A percentile compares a stretch with the other conserved stretches of the same genome.
Evolutionary conservation across 1,140 invertebrate species (phyloP).

Genomic region (Heliconius eleuchia): DNA sequence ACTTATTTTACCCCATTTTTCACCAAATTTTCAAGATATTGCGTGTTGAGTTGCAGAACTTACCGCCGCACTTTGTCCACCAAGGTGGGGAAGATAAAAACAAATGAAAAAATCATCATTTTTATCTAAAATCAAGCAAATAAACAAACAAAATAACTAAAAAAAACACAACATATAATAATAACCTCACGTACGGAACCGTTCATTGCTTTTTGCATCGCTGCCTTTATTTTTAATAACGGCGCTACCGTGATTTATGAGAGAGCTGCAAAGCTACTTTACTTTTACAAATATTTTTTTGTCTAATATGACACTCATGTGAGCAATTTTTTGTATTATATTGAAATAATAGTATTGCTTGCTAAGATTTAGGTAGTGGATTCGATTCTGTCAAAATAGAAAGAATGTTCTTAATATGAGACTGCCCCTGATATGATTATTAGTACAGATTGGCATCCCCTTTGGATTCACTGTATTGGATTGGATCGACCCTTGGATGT

Average conservation of each 20-base stretch:
- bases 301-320: not conserved
- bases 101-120: not conserved
- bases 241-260: slow-evolving; percentile 25
- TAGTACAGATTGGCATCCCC: no score
- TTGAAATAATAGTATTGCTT: not conserved
- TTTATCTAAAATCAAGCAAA: not conserved
- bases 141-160: not conserved
- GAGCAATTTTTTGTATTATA: not conserved
- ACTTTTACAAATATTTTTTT: slow-evolving; percentile 23
- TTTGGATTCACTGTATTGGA: no score
- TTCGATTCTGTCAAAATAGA: not conserved
- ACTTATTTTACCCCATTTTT: no score
- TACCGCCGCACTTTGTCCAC: no score
- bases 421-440: no score
- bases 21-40: no score
- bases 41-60: no score
- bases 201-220: slow-evolving; percentile 7
- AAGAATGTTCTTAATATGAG: no score
- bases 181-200: slow-evolving; percentile 14
- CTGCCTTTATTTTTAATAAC: slow-evolving; percentile 27
- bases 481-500: no score
- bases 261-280: slow-evolving; percentile 12
- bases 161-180: not conserved
- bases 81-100: no score
- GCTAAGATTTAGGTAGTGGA: not conserved